Conservation (phyloP, 2,113 vertebrate genomes). For the Myrmophylax atrothorax region DNA sequence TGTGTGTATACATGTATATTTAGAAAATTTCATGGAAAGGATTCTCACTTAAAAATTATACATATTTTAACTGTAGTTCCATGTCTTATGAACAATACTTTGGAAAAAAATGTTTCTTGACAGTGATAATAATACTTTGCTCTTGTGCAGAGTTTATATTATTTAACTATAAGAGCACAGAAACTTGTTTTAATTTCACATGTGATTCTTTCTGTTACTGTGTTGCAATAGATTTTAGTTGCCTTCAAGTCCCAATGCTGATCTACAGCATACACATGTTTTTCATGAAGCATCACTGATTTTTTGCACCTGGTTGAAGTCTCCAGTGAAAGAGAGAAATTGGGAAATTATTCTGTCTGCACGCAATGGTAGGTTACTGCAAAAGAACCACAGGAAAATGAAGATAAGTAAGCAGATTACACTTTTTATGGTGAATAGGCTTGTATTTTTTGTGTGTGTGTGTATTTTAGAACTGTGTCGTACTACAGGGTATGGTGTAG, state of each 20-base stretch:
- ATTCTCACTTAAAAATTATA: background rate
- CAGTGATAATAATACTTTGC: background rate
- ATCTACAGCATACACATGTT: background rate
- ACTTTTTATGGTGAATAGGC: background rate
- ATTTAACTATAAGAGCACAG: background rate
- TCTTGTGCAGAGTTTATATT: background rate
- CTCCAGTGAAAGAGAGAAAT: background rate
- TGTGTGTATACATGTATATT: background rate
- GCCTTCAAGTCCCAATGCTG: background rate
- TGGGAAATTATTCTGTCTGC: background rate
- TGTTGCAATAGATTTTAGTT: background rate
- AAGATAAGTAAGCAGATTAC: background rate
- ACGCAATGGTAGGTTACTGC: accelerated
- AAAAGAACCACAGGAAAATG: background rate
- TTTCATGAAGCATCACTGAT: background rate
- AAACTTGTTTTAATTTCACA: background rate
- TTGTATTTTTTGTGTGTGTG: background rate
- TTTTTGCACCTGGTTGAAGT: background rate
- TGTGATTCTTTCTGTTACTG: background rate
- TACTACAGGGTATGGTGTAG: background rate
- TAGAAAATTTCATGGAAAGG: background rate
- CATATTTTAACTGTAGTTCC: background rate
- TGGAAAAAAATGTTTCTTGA: background rate
- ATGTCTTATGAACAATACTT: background rate
- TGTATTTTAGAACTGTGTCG: background rate